Evolutionary conservation across 2,888 invertebrate genomes (phyloP).

Genomic region (Phlogophora meticulosa): DNA sequence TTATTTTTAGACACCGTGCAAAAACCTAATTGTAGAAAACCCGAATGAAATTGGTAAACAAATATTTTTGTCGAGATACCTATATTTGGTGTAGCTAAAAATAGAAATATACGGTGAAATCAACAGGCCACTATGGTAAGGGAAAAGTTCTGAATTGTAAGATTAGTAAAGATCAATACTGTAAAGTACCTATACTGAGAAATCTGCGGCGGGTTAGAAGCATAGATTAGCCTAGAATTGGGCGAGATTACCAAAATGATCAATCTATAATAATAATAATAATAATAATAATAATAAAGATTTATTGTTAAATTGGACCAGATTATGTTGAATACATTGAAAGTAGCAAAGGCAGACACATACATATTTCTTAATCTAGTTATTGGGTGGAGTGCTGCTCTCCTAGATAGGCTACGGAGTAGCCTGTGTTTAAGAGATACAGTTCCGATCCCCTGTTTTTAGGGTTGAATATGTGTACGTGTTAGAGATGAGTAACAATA

Average conservation of each 20-base stretch:
- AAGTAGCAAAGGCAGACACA: too few species aligned
- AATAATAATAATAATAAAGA: too few species aligned
- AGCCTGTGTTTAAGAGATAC: too few species aligned
- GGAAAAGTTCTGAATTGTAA: neutral
- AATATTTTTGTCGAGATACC: neutral
- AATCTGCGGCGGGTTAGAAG: neutral
- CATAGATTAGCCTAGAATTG: neutral
- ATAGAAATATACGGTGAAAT: neutral
- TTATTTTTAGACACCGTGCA: constrained; percentile 23
- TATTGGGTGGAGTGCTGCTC: too few species aligned
- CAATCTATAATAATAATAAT: too few species aligned
- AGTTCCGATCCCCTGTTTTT: too few species aligned
- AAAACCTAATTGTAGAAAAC: constrained; percentile 27
- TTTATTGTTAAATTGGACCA: too few species aligned
- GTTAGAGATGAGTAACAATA: too few species aligned
- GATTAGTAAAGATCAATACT: neutral
- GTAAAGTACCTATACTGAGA: neutral
- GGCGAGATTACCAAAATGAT: neutral
- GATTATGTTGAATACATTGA: too few species aligned
- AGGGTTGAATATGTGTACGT: too few species aligned
- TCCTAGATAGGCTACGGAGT: too few species aligned
- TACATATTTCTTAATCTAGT: too few species aligned
- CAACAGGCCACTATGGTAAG: neutral
- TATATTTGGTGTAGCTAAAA: neutral
- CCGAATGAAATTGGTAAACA: constrained; percentile 27